Evolutionary conservation across 2,113 vertebrate genomes (phyloP).

Genomic region (Zootoca vivipara): DNA sequence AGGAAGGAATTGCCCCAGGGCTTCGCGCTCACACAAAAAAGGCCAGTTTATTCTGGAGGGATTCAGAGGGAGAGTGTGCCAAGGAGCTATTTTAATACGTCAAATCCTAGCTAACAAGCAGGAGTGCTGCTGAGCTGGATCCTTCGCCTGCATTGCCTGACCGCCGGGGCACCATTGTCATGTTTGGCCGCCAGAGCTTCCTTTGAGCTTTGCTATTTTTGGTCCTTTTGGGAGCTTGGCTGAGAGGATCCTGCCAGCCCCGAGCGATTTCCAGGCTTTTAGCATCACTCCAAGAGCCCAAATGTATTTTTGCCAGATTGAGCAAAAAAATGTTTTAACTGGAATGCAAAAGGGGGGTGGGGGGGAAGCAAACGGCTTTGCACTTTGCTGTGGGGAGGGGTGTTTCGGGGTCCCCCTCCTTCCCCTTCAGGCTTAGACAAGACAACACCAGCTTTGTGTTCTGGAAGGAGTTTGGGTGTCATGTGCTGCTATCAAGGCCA

Average conservation of each 20-base stretch:
- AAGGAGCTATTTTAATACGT: neutral
- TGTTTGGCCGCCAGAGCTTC: neutral
- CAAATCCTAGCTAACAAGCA: too few species aligned
- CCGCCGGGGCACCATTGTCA: neutral
- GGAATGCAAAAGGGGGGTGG: neutral
- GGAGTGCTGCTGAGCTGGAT: neutral
- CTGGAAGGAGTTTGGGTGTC: neutral
- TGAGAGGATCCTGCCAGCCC: neutral
- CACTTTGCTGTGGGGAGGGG: neutral
- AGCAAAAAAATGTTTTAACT: conserved; percentile 16
- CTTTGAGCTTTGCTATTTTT: conserved; percentile 35
- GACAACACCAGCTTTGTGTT: neutral
- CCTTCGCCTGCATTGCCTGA: neutral
- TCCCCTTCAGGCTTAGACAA: neutral
- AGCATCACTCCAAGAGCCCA: neutral
- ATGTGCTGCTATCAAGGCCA: neutral
- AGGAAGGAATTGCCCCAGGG: too few species aligned
- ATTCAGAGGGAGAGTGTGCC: neutral
- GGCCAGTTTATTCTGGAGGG: neutral
- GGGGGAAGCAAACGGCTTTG: neutral
- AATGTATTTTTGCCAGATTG: conserved; percentile 11
- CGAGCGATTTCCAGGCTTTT: neutral
- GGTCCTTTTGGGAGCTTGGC: neutral
- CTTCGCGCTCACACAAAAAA: too few species aligned
- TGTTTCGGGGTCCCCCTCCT: too few species aligned